A percentile compares a stretch with the other conserved stretches of the same genome.
Conservation (phyloP, 2,797 vertebrate genomes). For the Anolis apletophallus region DNA sequence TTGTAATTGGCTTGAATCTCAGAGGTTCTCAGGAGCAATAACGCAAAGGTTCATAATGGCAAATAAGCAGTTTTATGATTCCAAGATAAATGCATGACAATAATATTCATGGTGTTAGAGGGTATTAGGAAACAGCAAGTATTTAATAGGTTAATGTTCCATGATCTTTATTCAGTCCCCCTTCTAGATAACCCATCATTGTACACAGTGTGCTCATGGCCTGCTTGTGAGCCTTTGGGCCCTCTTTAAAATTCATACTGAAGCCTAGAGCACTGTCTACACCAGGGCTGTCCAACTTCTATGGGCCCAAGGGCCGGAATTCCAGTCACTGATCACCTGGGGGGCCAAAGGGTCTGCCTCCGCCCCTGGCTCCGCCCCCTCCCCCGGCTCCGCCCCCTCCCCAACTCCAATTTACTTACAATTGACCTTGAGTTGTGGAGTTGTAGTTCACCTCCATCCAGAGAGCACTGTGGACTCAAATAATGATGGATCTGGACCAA, state of each 20-base stretch:
- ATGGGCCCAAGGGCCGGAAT: no score
- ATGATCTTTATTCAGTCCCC: neutral
- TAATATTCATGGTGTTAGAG: conserved; percentile 21
- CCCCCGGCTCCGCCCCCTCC: no score
- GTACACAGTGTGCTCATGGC: neutral
- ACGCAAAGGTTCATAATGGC: conserved; percentile 14
- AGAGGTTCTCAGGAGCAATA: conserved; percentile 14
- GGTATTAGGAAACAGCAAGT: conserved; percentile 31
- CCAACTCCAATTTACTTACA: no score
- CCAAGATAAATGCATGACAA: neutral
- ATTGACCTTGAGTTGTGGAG: no score
- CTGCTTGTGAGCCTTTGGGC: neutral
- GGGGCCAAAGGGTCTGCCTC: no score
- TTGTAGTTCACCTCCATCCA: no score
- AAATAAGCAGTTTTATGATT: conserved; percentile 17
- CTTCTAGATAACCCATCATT: neutral
- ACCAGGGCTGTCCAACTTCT: no score
- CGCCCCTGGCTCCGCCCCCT: no score
- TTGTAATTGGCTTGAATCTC: conserved; percentile 45
- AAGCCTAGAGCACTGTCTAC: no score
- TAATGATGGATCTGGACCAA: no score
- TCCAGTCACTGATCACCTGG: no score
- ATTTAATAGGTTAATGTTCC: conserved; percentile 9
- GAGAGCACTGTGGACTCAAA: no score
- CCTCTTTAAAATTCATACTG: neutral